Conservation (phyloP, 2,113 vertebrate genomes). For the Apodemus speciosus region DNA sequence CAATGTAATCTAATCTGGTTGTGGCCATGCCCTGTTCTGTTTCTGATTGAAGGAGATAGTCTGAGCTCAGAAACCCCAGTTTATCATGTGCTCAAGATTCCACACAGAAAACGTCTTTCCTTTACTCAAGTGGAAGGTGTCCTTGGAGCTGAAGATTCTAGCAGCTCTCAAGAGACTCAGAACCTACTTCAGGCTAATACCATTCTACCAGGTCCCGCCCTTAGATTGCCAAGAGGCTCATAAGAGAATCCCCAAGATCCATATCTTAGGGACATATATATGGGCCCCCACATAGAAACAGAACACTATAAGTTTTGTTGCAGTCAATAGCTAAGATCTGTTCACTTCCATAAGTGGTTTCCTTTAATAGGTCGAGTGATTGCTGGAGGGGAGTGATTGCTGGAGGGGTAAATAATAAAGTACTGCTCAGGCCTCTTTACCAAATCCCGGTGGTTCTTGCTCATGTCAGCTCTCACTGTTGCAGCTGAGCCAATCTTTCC, state of each 20-base stretch:
- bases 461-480: too few relatives aligned
- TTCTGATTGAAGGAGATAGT: not conserved
- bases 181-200: not conserved
- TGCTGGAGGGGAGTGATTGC: not conserved
- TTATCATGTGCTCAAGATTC: not conserved
- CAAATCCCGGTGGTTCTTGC: too few relatives aligned
- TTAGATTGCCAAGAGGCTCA: not conserved
- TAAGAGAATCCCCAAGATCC: not conserved
- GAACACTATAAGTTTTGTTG: not conserved
- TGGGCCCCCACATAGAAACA: not conserved
- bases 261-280: not conserved
- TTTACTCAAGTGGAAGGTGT: not conserved
- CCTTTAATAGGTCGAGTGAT: not conserved
- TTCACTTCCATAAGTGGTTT: not conserved
- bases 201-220: not conserved
- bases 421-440: too few relatives aligned
- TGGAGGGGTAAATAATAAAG: too few relatives aligned
- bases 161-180: not conserved
- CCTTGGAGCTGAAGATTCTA: not conserved
- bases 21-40: not conserved
- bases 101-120: not conserved
- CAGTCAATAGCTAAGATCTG: slow-evolving; percentile 18
- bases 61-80: not conserved
- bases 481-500: too few relatives aligned
- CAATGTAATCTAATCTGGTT: not conserved